Conservation (phyloP, 92 coral and sea anemone genomes). For the Ricordea florida region DNA sequence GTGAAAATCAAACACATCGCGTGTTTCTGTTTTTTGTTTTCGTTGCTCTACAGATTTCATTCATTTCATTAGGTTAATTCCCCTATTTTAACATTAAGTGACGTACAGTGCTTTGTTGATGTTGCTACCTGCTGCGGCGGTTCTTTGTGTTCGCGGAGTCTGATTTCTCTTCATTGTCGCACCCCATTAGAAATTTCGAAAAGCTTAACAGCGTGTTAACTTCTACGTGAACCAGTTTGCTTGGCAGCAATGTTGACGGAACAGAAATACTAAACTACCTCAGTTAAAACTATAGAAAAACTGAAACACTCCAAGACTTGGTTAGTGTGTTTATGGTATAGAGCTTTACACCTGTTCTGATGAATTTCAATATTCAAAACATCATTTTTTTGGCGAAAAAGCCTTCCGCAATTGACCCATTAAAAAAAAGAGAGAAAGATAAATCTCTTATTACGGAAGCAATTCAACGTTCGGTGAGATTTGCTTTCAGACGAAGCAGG, state of each 20-base stretch:
- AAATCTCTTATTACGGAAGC: neutral
- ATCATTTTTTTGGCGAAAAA: neutral
- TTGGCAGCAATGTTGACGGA: neutral
- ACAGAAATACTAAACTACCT: neutral
- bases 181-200: neutral
- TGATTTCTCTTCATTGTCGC: constrained; percentile 17
- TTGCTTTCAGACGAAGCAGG: too few relatives aligned
- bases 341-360: too few relatives aligned
- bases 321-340: too few relatives aligned
- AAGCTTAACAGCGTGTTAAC: constrained; percentile 24
- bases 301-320: too few relatives aligned
- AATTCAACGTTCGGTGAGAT: too few relatives aligned
- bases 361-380: too few relatives aligned
- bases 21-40: neutral
- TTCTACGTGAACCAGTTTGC: neutral
- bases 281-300: neutral
- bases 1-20: neutral
- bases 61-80: constrained; percentile 17
- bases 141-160: constrained; percentile 17
- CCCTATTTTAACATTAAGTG: too few relatives aligned
- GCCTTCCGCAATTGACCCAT: neutral
- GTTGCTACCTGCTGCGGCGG: constrained; percentile 10
- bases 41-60: neutral
- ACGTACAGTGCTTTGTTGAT: constrained; percentile 1
- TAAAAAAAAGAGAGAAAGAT: neutral